Conservation (phyloP, 2,888 invertebrate species). For the Meliscaeva auricollis region DNA sequence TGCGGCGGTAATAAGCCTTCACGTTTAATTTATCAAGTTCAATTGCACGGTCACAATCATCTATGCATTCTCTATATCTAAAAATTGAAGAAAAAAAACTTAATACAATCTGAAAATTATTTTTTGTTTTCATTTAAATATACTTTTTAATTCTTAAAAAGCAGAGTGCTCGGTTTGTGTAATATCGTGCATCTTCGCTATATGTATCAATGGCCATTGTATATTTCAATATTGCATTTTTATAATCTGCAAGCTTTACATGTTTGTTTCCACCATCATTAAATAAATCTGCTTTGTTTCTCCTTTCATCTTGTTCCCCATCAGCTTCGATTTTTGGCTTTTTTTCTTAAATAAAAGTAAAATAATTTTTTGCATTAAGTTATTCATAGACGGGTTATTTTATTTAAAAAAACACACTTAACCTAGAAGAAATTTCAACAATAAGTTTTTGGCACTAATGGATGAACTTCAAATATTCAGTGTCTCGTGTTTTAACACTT, state of each 20-base stretch:
- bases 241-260: slow-evolving; percentile 92
- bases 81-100: not conserved
- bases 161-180: slow-evolving; percentile 95
- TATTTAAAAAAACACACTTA: no score
- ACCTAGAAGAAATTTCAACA: no score
- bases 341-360: slow-evolving; percentile 59
- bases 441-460: no score
- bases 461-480: no score
- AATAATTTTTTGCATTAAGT: no score
- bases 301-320: slow-evolving; percentile 78
- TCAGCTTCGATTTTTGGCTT: slow-evolving; percentile 82
- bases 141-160: slow-evolving; percentile 92
- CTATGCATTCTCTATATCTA: slow-evolving; percentile 81
- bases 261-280: slow-evolving; percentile 90
- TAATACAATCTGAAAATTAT: no score
- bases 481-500: no score
- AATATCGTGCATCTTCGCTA: slow-evolving; percentile 91
- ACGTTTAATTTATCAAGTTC: slow-evolving; percentile 91
- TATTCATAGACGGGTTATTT: no score
- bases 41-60: slow-evolving; percentile 93
- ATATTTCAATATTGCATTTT: slow-evolving; percentile 94
- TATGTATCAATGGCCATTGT: slow-evolving; percentile 93
- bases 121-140: slow-evolving; percentile 51
- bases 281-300: slow-evolving; percentile 80
- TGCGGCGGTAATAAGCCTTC: slow-evolving; percentile 93